These are phyloP conservation scores for Zaprionus vittiger DNA, from an alignment of 1,140 invertebrate species.

Conservation along the genomic window DNA sequence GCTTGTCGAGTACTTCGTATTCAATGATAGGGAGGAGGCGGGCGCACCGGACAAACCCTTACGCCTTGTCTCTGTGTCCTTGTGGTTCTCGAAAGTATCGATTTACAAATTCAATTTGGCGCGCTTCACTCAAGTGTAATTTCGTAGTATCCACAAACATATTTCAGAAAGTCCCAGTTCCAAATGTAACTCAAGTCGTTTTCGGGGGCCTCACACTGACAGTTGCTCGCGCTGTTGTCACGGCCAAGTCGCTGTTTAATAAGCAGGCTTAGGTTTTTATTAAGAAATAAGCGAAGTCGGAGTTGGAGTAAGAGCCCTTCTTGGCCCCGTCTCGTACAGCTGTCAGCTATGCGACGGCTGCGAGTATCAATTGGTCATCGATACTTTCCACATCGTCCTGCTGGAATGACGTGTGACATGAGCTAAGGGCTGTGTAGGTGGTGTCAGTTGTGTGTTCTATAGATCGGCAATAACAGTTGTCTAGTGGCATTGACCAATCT, in stretches of 20 bases:
- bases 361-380: constrained; percentile 66
- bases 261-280: constrained; percentile 81
- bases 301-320: constrained; percentile 26
- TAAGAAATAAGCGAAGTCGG: constrained; percentile 66
- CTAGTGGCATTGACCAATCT: background rate
- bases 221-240: constrained; percentile 24
- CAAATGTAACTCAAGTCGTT: constrained; percentile 76
- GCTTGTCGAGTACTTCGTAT: constrained; percentile 36
- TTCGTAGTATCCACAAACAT: constrained; percentile 62
- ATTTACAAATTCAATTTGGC: constrained; percentile 81
- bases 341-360: constrained; percentile 61
- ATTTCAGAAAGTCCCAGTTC: constrained; percentile 62
- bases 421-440: constrained; percentile 11
- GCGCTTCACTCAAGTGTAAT: constrained; percentile 79
- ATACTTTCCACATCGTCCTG: constrained; percentile 45
- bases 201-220: constrained; percentile 26
- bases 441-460: background rate
- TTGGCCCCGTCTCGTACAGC: constrained; percentile 57
- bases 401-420: constrained; percentile 22
- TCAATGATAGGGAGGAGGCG: constrained; percentile 49
- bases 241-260: constrained; percentile 65
- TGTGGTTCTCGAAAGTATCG: constrained; percentile 61
- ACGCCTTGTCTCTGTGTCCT: constrained; percentile 18
- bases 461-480: constrained; percentile 45
- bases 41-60: constrained; percentile 40